Conservation (phyloP, 2,797 vertebrate genomes). For the Ptychobarbus kaznakovi region DNA sequence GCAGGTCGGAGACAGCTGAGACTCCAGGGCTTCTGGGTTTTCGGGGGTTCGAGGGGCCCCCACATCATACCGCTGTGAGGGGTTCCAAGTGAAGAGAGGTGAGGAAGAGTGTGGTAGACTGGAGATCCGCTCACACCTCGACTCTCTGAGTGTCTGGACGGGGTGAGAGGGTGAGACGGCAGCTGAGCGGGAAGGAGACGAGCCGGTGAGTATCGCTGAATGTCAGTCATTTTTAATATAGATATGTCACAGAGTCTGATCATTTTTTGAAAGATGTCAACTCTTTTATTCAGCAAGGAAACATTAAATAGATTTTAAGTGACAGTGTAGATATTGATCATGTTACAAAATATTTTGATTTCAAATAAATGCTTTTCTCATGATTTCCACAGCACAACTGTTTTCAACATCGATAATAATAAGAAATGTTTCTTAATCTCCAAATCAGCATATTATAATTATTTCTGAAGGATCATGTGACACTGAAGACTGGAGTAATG, state of each 20-base stretch:
- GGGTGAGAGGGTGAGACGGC: constrained; percentile 92
- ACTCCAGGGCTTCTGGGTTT: constrained; percentile 98
- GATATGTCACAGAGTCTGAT: too few species aligned
- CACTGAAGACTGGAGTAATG: not conserved
- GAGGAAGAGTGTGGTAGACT: constrained; percentile 95
- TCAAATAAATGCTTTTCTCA: not conserved
- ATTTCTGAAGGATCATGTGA: not conserved
- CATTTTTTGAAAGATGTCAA: not conserved
- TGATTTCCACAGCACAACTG: not conserved
- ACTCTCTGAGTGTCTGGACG: constrained; percentile 92
- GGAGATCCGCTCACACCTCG: constrained; percentile 89
- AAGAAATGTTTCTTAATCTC: not conserved
- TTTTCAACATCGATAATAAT: not conserved
- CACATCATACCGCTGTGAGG: constrained; percentile 93
- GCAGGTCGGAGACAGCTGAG: constrained; percentile 96
- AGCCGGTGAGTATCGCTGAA: not conserved
- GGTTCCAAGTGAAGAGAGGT: constrained; percentile 91
- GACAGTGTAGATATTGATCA: not conserved
- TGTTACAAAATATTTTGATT: not conserved
- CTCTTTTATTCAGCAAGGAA: not conserved
- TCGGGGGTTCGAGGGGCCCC: constrained; percentile 95
- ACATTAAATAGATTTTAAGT: not conserved
- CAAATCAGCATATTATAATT: not conserved
- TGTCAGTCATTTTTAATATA: not conserved
- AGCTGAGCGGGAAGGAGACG: constrained; percentile 77